Evolutionary conservation across 2,797 vertebrate species (phyloP), one percentile per base, ranked within the genome.

Genomic region (Prunella strophiata): DNA sequence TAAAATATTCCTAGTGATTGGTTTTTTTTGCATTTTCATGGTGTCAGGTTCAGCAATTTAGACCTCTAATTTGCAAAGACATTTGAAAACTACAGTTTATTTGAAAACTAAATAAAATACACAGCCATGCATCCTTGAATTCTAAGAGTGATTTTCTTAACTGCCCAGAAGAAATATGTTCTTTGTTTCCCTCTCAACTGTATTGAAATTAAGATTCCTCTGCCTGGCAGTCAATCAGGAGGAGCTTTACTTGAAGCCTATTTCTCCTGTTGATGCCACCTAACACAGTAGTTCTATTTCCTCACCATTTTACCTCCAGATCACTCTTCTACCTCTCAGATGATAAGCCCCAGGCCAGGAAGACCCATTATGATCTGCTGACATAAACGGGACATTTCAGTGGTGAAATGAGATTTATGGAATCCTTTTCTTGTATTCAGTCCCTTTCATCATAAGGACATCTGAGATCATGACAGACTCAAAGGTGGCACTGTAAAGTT

Each of bases 51-150:
- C 78, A 88, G 59, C 47, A 82, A 29, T n/a, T 89, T 78, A 85
- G 63, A 76, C 40, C n/a, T 85, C 29, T 78, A 85, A 87, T 79
- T 82, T 85, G 19, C 43, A 70, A 89, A 89, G 25, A 6, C 29
- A 73, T 88, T 88, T 88, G 59, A 82, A 76, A 94, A 76, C 57
- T 54, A 50, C 27, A 66, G 27, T 91, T n/a, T n/a, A n/a, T 92
- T 89, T 85, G 71, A 68, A 95, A 94, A 75, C 50, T n/a, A 59
- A 87, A 89, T 94, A 87, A 91, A 94, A 89, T 76, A 62, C 67
- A 87, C 72, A 85, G n/a, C 36, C 26, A 76, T 66, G 51, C 30
- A 85, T 76, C 47, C 63, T 77, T 70, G 63, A 92, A 65, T 87
- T 89, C 77, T 73, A 67, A 59, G 42, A 61, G 14, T 86, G 57